Percentiles rank a stretch among this genome's conserved stretches.
These are phyloP conservation scores for Thaleichthys pacificus DNA, from an alignment of 2,797 vertebrate species.

Conservation along the genomic window DNA sequence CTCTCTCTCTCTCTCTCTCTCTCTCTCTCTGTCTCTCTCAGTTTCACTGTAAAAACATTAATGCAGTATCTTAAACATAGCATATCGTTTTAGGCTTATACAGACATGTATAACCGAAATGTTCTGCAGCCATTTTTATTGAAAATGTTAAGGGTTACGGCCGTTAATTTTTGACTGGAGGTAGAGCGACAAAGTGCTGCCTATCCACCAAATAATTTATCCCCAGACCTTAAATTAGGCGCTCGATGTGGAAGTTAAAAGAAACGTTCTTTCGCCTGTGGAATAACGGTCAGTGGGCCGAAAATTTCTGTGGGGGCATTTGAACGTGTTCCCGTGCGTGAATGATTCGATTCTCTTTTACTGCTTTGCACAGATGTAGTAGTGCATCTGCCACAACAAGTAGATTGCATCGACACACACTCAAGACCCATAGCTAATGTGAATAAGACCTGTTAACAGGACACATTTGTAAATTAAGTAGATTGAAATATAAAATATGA, in stretches of 20 bases:
- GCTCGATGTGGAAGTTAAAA: conserved; percentile 26
- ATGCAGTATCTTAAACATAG: neutral
- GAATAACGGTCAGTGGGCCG: conserved; percentile 29
- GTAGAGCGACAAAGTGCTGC: neutral
- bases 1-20: too few species aligned
- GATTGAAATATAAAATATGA: too few species aligned
- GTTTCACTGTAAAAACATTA: too few species aligned
- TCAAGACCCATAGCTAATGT: neutral
- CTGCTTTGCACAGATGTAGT: too few species aligned
- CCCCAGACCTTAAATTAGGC: conserved; percentile 23
- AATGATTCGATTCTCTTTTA: conserved; percentile 38
- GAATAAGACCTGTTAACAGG: neutral
- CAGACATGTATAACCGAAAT: too few species aligned
- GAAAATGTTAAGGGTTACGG: too few species aligned
- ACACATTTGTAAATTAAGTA: too few species aligned
- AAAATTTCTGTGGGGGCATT: conserved; percentile 39
- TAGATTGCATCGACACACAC: conserved; percentile 31
- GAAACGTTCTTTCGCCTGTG: conserved; percentile 9
- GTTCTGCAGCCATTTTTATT: too few species aligned
- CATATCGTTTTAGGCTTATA: neutral
- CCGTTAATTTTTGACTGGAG: too few species aligned
- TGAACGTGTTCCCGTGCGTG: conserved; percentile 50
- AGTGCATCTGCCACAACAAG: conserved; percentile 5
- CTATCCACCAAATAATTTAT: neutral
- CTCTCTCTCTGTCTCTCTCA: too few species aligned